Percentiles rank a stretch among this genome's conserved stretches.
These are phyloP conservation scores for Coenonympha glycerion DNA, from an alignment of 2,888 invertebrate genomes.

Conservation along the genomic window DNA sequence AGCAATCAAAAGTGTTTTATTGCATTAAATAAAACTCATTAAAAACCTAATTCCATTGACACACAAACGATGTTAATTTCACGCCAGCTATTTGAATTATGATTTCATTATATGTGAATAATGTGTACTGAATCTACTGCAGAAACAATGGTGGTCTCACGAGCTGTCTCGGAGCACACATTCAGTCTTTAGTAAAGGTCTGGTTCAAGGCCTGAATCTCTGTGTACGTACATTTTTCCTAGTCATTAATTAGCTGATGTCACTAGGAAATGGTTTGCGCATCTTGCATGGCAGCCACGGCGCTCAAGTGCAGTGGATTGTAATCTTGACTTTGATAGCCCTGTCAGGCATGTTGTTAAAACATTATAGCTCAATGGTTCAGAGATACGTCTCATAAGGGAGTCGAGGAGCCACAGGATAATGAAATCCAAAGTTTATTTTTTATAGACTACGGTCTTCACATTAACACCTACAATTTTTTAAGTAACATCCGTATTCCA, in stretches of 20 bases:
- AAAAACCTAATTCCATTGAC: constrained; percentile 12
- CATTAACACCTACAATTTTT: too few species aligned
- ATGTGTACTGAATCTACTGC: constrained; percentile 23
- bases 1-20: background rate
- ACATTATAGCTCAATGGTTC: too few species aligned
- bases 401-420: too few species aligned
- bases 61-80: constrained; percentile 23
- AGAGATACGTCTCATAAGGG: too few species aligned
- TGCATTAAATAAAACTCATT: background rate
- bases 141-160: constrained; percentile 49
- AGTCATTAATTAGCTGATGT: constrained; percentile 16
- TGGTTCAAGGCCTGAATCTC: constrained; percentile 45
- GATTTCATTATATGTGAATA: constrained; percentile 30
- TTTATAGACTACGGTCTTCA: too few species aligned
- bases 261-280: constrained; percentile 14
- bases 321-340: too few species aligned
- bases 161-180: constrained; percentile 27
- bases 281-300: too few species aligned
- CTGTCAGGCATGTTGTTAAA: too few species aligned
- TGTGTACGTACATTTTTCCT: constrained; percentile 21
- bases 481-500: too few species aligned
- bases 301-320: too few species aligned
- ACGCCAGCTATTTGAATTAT: constrained; percentile 24
- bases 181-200: constrained; percentile 37
- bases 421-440: too few species aligned